These are phyloP conservation scores for Pseudolaguvia tuberculata DNA, from an alignment of 2,113 vertebrate species.

Conservation along the genomic window DNA sequence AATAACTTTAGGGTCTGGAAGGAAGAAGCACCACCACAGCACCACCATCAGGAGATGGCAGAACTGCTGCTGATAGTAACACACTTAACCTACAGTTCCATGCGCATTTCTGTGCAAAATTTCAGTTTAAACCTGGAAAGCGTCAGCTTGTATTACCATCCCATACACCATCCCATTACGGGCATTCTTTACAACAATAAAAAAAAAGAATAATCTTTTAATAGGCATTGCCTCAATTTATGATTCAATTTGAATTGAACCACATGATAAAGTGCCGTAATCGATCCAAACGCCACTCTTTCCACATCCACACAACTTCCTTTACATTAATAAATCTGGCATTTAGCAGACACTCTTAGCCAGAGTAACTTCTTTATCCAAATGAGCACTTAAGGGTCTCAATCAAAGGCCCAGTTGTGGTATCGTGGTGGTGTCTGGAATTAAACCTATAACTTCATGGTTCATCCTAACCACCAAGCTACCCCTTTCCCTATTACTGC, in stretches of 20 bases:
- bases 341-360: too few species aligned
- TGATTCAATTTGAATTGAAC: conserved; percentile 45
- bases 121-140: conserved; percentile 21
- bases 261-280: conserved; percentile 1
- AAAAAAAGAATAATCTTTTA: not conserved
- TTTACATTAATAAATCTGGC: not conserved
- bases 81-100: too few species aligned
- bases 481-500: not conserved
- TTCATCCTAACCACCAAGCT: too few species aligned
- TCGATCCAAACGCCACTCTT: not conserved
- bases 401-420: too few species aligned
- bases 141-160: not conserved
- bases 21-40: conserved; percentile 30
- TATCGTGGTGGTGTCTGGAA: too few species aligned
- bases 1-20: conserved; percentile 11
- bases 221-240: conserved; percentile 13
- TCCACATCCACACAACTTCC: conserved; percentile 7
- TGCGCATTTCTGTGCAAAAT: conserved; percentile 21
- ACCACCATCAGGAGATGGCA: conserved; percentile 20
- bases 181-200: not conserved
- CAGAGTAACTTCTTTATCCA: too few species aligned
- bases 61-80: too few species aligned
- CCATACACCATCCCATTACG: conserved; percentile 16
- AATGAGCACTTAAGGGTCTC: too few species aligned
- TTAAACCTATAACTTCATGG: too few species aligned